phyloP scores from a whole-genome alignment of 2,113 vertebrate species.

The Eonycteris spelaea region DNA sequence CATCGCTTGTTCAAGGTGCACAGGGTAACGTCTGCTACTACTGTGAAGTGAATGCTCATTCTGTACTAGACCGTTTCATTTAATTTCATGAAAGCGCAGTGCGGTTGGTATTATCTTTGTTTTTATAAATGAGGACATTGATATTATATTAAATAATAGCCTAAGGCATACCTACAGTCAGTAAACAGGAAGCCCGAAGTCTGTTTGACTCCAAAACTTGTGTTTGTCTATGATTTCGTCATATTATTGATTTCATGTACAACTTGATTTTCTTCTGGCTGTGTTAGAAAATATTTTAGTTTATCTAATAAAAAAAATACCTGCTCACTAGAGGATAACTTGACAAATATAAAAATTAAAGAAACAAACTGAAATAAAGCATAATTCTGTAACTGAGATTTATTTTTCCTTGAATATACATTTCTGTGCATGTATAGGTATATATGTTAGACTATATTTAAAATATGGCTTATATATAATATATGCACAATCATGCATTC shows the following conservation, averaged over 20 bases:
- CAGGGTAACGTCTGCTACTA: not conserved
- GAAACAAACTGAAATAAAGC: not conserved
- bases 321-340: not conserved
- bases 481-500: not conserved
- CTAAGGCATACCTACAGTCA: not conserved
- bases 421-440: not conserved
- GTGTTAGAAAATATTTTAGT: not conserved
- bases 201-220: not conserved
- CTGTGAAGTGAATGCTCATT: not conserved
- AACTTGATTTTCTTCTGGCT: not conserved
- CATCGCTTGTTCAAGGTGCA: not conserved
- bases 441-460: not conserved
- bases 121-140: not conserved
- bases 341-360: not conserved
- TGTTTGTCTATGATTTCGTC: not conserved
- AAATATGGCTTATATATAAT: not conserved
- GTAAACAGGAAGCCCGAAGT: not conserved
- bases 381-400: not conserved
- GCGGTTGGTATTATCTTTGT: not conserved
- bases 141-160: not conserved
- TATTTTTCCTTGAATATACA: not conserved
- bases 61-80: not conserved
- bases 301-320: not conserved
- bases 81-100: not conserved
- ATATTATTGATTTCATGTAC: not conserved